Evolutionary conservation across 2,797 vertebrate species (phyloP).

Genomic region (Ptychadena robeensis): DNA sequence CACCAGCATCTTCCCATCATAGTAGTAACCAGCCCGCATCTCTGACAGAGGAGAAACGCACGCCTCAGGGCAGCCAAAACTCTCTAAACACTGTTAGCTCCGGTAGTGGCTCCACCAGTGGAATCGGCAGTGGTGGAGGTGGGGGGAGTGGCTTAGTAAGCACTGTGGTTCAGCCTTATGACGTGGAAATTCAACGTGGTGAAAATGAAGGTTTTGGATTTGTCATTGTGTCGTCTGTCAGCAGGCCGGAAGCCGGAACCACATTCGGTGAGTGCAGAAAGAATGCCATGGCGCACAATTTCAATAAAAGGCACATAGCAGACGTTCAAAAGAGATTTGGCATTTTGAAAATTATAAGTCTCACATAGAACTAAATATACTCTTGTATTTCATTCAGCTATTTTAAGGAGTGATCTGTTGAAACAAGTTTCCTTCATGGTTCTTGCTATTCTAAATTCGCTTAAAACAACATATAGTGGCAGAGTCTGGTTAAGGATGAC

Average conservation of each 20-base stretch:
- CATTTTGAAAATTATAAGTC: too few species aligned
- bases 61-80: slow-evolving; percentile 96
- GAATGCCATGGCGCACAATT: background rate
- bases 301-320: background rate
- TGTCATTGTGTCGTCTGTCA: slow-evolving; percentile 97
- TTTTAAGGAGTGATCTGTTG: too few species aligned
- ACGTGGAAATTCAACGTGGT: slow-evolving; percentile 93
- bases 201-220: slow-evolving; percentile 98
- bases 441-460: too few species aligned
- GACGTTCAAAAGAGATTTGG: too few species aligned
- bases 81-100: slow-evolving; percentile 97
- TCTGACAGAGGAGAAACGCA: slow-evolving; percentile 93
- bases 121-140: slow-evolving; percentile 88
- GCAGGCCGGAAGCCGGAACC: slow-evolving; percentile 92
- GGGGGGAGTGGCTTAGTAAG: slow-evolving; percentile 76
- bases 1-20: slow-evolving; percentile 95
- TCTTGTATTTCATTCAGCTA: too few species aligned
- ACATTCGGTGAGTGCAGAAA: slow-evolving; percentile 87
- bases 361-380: too few species aligned
- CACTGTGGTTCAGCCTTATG: slow-evolving; percentile 86
- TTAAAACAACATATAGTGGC: too few species aligned
- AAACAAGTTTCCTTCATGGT: too few species aligned
- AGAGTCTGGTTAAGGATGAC: too few species aligned
- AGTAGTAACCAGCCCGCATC: slow-evolving; percentile 95
- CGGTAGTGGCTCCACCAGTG: slow-evolving; percentile 93